Conservation (phyloP, 2,113 vertebrate species). For the Zapus hudsonius region DNA sequence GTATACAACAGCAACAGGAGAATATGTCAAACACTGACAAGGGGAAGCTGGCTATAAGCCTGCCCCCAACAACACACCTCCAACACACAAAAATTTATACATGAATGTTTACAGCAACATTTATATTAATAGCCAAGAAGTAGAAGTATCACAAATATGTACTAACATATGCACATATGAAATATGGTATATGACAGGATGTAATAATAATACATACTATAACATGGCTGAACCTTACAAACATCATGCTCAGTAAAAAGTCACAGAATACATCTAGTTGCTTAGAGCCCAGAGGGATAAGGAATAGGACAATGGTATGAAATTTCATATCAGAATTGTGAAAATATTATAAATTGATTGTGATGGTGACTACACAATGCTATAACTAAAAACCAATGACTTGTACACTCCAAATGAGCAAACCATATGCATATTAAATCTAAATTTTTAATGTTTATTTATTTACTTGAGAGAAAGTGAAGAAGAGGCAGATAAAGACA, state of each 20-base stretch:
- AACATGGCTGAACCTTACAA: background rate
- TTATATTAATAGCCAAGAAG: background rate
- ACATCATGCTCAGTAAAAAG: background rate
- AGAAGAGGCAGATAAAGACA: too few species aligned
- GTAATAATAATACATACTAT: background rate
- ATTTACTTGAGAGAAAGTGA: too few species aligned
- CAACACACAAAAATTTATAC: too few species aligned
- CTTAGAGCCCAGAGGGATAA: background rate
- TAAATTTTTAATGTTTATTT: too few species aligned
- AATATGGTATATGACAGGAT: background rate
- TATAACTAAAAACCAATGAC: background rate
- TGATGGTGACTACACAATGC: background rate
- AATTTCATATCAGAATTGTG: background rate
- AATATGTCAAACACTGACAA: too few species aligned
- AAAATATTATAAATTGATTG: constrained; percentile 1
- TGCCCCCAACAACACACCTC: too few species aligned
- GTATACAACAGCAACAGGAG: too few species aligned
- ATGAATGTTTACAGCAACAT: too few species aligned
- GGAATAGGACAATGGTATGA: background rate
- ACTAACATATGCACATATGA: background rate
- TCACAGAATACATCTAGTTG: background rate
- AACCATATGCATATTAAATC: constrained; percentile 2
- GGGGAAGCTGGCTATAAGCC: too few species aligned
- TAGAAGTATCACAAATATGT: background rate
- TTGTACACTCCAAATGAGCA: background rate